phyloP scores from a whole-genome alignment of 2,797 vertebrate genomes.

The Tinamus major region DNA sequence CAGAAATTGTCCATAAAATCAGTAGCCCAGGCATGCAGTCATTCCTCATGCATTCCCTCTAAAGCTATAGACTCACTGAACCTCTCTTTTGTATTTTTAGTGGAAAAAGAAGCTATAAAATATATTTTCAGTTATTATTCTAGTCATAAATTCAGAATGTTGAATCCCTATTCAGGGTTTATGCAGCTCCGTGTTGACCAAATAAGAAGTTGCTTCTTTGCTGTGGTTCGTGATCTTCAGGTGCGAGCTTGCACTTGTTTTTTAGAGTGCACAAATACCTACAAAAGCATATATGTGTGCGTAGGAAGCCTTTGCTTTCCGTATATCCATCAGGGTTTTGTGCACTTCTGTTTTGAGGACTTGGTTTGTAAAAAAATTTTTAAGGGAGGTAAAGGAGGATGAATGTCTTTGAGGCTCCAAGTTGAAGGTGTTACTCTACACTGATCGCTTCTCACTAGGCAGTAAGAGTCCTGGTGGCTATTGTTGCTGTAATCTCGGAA shows the following conservation, averaged over 20 bases:
- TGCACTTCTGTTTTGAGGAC: background rate
- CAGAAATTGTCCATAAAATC: slow-evolving; percentile 17
- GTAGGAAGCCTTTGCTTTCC: background rate
- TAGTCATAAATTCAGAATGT: background rate
- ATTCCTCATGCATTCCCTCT: slow-evolving; percentile 1
- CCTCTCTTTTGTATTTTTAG: background rate
- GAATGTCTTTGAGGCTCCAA: background rate
- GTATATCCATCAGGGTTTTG: background rate
- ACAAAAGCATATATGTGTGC: background rate
- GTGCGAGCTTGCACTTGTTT: background rate
- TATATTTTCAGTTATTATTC: background rate
- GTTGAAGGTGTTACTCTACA: background rate
- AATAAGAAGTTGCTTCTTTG: background rate
- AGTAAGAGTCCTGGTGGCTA: background rate
- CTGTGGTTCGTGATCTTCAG: slow-evolving; percentile 16
- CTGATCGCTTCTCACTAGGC: accelerated
- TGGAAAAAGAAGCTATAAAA: background rate
- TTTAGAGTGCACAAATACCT: background rate
- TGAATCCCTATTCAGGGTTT: background rate
- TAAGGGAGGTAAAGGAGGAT: background rate
- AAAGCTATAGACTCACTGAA: background rate
- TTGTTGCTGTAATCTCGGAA: slow-evolving; percentile 18
- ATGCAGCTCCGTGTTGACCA: background rate
- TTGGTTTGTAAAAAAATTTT: background rate
- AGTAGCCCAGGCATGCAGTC: background rate